These are phyloP conservation scores for Oryzias sinensis DNA, from an alignment of 2,797 vertebrate species.

Conservation along the genomic window DNA sequence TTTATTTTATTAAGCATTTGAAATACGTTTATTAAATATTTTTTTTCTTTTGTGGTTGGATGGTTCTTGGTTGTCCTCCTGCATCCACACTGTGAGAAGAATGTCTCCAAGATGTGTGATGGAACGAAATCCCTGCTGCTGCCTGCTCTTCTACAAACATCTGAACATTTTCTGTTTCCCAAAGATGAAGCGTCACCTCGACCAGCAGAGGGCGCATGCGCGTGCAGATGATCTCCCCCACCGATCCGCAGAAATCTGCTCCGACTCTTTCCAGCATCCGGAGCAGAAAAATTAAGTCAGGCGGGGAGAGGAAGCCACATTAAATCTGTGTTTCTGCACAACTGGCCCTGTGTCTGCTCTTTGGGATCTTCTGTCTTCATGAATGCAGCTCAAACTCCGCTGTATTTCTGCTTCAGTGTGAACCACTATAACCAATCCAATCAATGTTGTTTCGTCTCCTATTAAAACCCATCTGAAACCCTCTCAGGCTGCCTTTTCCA, in stretches of 20 bases:
- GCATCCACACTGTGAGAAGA: constrained; percentile 1
- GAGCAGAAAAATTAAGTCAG: constrained; percentile 81
- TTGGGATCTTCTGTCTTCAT: constrained; percentile 50
- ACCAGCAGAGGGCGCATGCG: constrained; percentile 67
- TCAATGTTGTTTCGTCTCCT: neutral
- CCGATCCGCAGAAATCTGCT: constrained; percentile 47
- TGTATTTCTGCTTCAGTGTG: constrained; percentile 1
- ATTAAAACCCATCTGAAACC: constrained; percentile 10
- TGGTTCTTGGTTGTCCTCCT: constrained; percentile 1
- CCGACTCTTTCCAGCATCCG: constrained; percentile 62
- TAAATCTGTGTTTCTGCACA: constrained; percentile 87
- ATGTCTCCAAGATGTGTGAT: constrained; percentile 14
- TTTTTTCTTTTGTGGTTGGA: neutral
- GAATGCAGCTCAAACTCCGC: constrained; percentile 43
- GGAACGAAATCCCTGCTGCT: neutral
- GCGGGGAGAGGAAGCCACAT: constrained; percentile 84
- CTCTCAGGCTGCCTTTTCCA: too few relatives aligned
- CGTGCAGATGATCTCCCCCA: constrained; percentile 29
- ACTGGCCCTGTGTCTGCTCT: constrained; percentile 80
- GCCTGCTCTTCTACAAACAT: too few relatives aligned
- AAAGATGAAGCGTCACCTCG: too few relatives aligned
- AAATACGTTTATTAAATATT: constrained; percentile 8
- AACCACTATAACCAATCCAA: neutral
- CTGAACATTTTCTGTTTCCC: too few relatives aligned
- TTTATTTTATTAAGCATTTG: too few relatives aligned